These are phyloP conservation scores for Proisotoma minuta DNA, from an alignment of 2,888 invertebrate species.

Conservation along the genomic window DNA sequence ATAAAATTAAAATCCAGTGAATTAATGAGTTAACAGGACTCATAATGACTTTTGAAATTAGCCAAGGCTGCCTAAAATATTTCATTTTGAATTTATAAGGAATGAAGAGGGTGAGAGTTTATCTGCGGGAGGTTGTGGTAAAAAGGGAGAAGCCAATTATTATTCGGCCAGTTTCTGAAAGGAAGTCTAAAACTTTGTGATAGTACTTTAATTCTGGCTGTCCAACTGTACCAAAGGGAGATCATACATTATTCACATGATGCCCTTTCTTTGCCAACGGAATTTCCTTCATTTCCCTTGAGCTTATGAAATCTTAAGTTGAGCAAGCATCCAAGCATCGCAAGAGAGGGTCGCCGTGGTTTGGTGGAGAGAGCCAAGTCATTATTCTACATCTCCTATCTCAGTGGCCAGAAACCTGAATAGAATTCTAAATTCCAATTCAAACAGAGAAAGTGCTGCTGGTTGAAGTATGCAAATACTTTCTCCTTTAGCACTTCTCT, in stretches of 20 bases:
- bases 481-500: constrained; percentile 10
- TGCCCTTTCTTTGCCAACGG: constrained; percentile 11
- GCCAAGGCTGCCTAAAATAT: no score
- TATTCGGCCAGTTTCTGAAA: no score
- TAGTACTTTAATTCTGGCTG: no score
- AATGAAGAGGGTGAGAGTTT: no score
- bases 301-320: background rate
- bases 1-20: no score
- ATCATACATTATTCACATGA: constrained; percentile 12
- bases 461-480: constrained; percentile 15
- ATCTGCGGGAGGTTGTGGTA: no score
- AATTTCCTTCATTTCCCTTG: constrained; percentile 8
- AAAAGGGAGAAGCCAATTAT: no score
- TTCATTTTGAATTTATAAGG: no score
- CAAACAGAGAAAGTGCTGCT: constrained; percentile 10
- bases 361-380: background rate
- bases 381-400: constrained; percentile 10
- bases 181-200: background rate
- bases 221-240: background rate
- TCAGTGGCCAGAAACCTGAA: constrained; percentile 13
- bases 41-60: no score
- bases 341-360: background rate
- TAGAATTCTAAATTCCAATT: constrained; percentile 12
- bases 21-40: no score
- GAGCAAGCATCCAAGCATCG: background rate